Evolutionary conservation across 1,140 invertebrate genomes (phyloP), one percentile per base, ranked within the genome.

Genomic region (Drosophila sturtevanti): DNA sequence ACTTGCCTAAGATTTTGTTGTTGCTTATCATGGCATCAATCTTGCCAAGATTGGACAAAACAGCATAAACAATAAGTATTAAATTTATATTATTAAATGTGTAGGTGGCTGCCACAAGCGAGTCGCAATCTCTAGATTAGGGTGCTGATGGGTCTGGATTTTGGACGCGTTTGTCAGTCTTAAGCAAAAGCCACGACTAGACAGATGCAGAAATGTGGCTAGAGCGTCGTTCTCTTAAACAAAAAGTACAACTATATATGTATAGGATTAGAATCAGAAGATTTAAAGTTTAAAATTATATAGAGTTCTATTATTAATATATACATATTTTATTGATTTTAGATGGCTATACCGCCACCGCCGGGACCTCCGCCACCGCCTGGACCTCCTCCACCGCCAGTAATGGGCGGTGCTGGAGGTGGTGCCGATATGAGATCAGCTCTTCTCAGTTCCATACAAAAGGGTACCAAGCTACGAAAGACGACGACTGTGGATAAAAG

Each of bases 401-500:
- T 91, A 72, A 93, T 92, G 70, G 93, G 90, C 58, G 91, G 89
- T 11, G 89, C 92, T 4, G 74, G 60, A 27, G 75, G 66, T n/a
- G 92, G 92, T 7, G 93, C 94, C 12, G 94, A 95, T 72, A 93
- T 94, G 38, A 93, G 96, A 79, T 93, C 93, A 65, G 93, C 94
- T 12, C 92, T 98, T 56, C 93, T 98, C 22, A 95, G 95, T 74
- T 97, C 96, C 51, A 98, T 98, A 81, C 94, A 96, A 76, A 94
- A 95, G 91, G 97, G 97, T 52, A 93, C 95, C 60, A 93, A 94
- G 67, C 93, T 98, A 67, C 98, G 97, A 91, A 98, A 98, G 92
- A 95, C 97, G 64, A 94, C 95, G 1, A 98, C 97, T 6, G 95
- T 97, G 84, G 97, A 98, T 90, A 96, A 97, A 92, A 98, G 97